Base-by-base conservation (phyloP, 2,113 vertebrate species). In the Eidolon helvum region DNA sequence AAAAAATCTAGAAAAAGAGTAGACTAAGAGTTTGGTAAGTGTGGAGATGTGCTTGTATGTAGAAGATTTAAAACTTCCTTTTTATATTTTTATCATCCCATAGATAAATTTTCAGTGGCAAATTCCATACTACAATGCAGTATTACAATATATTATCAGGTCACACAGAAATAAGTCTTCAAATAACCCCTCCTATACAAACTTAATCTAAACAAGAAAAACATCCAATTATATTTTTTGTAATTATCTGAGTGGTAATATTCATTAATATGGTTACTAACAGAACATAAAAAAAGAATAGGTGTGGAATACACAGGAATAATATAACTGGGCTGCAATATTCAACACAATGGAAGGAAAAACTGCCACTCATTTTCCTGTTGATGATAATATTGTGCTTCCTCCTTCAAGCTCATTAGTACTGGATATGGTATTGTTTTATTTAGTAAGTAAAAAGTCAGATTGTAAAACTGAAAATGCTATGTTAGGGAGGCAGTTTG, bases 241-340 rank as follows among this genome's bases (percentile, higher is more conserved):
- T 69, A 84, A 90, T 88, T 79, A 53, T 57, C n/a, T 91, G 3
- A 45, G 68, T 97, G 79, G 12, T 16, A 75, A 63, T 85, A 0
- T 82, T 98, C 71, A 94, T 77, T 91, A 87, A 59, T 68, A 80
- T 69, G 22, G 7, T 94, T 83, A 88, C 71, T 0, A 3, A 80
- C 83, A 92, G 94, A 97, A 98, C 85, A 96, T 89, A 97, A 98
- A 93, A 88, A 50, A 87, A 50, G 84, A 87, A 96, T 87, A 92
- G 68, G 61, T 63, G 95, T 72, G 14, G 84, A 90, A 97, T 96
- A 85, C 53, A 87, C 3, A 38, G 69, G 82, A 95, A 79, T 97
- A 97, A 96, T 87, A 93, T 94, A 98, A 96, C 79, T 96, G 91
- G 93, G 68, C 84, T 72, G 59, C 63, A 94, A 88, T 93, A 96